Conservation (phyloP, 2,797 vertebrate species). For the Serranus cabrilla region DNA sequence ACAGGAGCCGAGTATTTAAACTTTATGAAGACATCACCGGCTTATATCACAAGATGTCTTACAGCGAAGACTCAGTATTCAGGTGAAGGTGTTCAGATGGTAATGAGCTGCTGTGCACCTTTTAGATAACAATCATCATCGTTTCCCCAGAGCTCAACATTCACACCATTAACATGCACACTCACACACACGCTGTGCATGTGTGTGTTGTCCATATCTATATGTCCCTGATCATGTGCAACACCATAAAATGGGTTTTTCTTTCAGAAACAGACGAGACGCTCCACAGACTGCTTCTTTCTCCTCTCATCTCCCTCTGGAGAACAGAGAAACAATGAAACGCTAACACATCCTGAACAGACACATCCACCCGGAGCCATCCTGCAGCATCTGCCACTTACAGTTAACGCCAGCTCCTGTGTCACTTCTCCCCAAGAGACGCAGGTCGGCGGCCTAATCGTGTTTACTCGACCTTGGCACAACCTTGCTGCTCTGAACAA, state of each 20-base stretch:
- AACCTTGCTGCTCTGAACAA: constrained; percentile 51
- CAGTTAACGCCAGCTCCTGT: constrained; percentile 19
- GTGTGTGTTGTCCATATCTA: not conserved
- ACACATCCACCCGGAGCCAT: constrained; percentile 13
- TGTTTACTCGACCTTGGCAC: constrained; percentile 65
- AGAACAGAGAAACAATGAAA: constrained; percentile 5
- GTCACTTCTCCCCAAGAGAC: constrained; percentile 14
- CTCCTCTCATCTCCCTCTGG: constrained; percentile 16
- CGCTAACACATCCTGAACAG: constrained; percentile 11
- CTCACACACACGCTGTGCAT: not conserved
- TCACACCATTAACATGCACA: not conserved
- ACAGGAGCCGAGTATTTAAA: not conserved
- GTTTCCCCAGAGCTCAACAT: not conserved
- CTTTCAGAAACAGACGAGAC: constrained; percentile 2
- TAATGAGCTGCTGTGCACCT: constrained; percentile 1
- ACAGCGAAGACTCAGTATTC: not conserved
- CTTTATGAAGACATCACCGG: not conserved
- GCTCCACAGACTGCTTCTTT: constrained; percentile 3
- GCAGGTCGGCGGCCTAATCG: constrained; percentile 24
- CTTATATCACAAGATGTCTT: not conserved
- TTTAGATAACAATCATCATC: not conserved
- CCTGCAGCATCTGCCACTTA: constrained; percentile 33
- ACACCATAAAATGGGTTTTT: not conserved
- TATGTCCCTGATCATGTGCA: not conserved
- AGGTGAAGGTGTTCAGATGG: not conserved